Base-by-base conservation (phyloP, 2,113 vertebrate genomes). In the Trogon melanurus region DNA sequence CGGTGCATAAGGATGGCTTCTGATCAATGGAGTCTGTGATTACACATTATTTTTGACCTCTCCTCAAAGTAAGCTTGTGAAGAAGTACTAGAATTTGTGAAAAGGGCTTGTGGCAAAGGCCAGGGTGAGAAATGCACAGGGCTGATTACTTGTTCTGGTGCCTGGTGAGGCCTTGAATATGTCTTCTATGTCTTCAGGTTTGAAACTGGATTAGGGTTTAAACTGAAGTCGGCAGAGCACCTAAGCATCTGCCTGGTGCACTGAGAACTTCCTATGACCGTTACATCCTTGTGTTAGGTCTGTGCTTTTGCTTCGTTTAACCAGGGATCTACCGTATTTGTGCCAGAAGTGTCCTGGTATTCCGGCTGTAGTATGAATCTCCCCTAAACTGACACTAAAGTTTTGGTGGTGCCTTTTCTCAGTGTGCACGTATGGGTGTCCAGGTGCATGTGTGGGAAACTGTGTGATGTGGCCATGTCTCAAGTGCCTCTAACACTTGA, bases 381-480 rank as follows among this genome's bases (percentile, higher is more conserved):
- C 32, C 51, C 70, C 22, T 67, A 36, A 60, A 10, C 26, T 61
- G 75, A 32, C 4, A 9, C 45, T 57, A 29, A 62, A 17, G 16
- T 8, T 9, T 3, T 3, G 66, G 14, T 41, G 41, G 11, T 69
- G 27, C 36, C 9, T 79, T 34, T 30, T 58, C 13, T 50, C 5
- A 3, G 19, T 29, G 30, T 8, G 5, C 7, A 1, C 7, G 5
- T 9, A 1, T 14, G n/a, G 17, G 9, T 47, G 20, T 34, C 38
- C 13, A 41, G 47, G 30, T 27, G 12, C 7, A 21, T 22, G 18
- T 20, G 18, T 21, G 64, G 34, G 56, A 2, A 48, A 12, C 7
- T 3, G 2, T 22, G 36, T 41, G 36, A 19, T 21, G 21, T 64
- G 66, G 18, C 65, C 11, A 1, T 12, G 19, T 50, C 73, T 86